Conservation (phyloP, 1,140 invertebrate genomes). For the Hycleus phaleratus region DNA sequence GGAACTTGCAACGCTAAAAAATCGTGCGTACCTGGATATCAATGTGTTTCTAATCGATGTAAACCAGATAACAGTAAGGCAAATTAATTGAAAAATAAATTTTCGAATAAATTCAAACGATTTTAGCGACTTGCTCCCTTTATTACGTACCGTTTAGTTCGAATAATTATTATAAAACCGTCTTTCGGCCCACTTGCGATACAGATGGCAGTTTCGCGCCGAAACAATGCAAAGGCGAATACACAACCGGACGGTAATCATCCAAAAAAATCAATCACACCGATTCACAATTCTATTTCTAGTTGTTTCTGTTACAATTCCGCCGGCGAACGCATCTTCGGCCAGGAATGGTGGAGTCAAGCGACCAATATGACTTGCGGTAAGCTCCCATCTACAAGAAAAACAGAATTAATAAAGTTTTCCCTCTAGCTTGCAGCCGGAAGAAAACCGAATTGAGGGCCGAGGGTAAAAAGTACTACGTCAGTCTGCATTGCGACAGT, state of each 20-base stretch:
- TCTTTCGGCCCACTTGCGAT: conserved; percentile 44
- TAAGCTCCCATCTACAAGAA: conserved; percentile 15
- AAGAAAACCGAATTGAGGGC: conserved; percentile 43
- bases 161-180: conserved; percentile 15
- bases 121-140: too few species aligned
- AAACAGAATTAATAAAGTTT: not conserved
- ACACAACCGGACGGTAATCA: conserved; percentile 44
- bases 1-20: too few species aligned
- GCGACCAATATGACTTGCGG: conserved; percentile 48
- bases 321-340: conserved; percentile 48
- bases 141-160: too few species aligned
- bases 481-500: conserved; percentile 49
- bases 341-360: conserved; percentile 45
- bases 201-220: conserved; percentile 47
- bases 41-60: too few species aligned
- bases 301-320: conserved; percentile 50
- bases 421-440: conserved; percentile 47
- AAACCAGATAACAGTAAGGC: too few species aligned
- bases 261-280: not conserved
- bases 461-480: conserved; percentile 33
- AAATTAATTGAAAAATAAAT: too few species aligned
- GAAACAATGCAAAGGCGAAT: conserved; percentile 51
- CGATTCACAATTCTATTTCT: conserved; percentile 15
- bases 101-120: too few species aligned
- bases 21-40: too few species aligned